phyloP scores from a whole-genome alignment of 2,797 vertebrate species.

The Yasuhikotakia modesta region DNA sequence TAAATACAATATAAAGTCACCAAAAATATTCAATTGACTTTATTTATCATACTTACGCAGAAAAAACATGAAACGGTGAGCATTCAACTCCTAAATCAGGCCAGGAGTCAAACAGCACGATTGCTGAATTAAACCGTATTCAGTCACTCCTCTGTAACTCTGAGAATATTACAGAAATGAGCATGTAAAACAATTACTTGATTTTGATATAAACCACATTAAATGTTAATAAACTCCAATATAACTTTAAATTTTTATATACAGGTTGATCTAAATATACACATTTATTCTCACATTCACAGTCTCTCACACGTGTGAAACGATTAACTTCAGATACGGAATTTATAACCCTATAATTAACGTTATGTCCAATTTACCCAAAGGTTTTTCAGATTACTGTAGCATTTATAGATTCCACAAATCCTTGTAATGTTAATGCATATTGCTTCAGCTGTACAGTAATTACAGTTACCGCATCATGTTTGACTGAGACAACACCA shows the following conservation, averaged over 20 bases:
- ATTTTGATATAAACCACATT: not conserved
- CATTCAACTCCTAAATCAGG: not conserved
- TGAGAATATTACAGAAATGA: not conserved
- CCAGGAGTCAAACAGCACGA: not conserved
- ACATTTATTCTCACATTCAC: too few species aligned
- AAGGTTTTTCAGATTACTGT: not conserved
- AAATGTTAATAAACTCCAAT: constrained; percentile 4
- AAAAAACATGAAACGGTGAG: not conserved
- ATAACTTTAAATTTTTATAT: not conserved
- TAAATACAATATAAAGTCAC: not conserved
- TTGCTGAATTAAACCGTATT: constrained; percentile 9
- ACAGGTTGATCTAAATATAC: constrained; percentile 1
- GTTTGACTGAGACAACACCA: not conserved
- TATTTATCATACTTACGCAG: constrained; percentile 37
- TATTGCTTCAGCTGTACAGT: not conserved
- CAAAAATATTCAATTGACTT: constrained; percentile 6
- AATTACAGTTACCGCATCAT: not conserved
- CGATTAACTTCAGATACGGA: not conserved
- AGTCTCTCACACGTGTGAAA: too few species aligned
- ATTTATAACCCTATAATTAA: constrained; percentile 1
- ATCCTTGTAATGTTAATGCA: not conserved
- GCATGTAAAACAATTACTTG: constrained; percentile 8
- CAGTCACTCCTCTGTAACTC: not conserved
- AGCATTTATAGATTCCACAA: not conserved
- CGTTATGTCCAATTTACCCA: constrained; percentile 2